phyloP scores from a whole-genome alignment of 2,888 invertebrate genomes.

The Lutraria lutraria region DNA sequence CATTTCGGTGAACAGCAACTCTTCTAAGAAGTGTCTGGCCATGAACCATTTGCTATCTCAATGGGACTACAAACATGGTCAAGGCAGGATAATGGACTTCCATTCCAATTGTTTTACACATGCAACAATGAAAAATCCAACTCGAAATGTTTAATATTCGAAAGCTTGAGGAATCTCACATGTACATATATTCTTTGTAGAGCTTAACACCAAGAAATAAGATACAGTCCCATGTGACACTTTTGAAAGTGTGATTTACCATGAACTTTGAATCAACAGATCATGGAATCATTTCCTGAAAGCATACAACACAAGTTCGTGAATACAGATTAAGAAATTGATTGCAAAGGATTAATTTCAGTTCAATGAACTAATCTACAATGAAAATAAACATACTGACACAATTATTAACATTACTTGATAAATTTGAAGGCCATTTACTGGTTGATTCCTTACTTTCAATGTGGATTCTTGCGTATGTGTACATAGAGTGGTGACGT shows the following conservation, averaged over 20 bases:
- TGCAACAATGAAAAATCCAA: neutral
- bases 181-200: neutral
- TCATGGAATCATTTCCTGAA: slow-evolving; percentile 28
- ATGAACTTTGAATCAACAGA: neutral
- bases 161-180: neutral
- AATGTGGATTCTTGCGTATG: slow-evolving; percentile 62
- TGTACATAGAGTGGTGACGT: slow-evolving; percentile 64
- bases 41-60: slow-evolving; percentile 49
- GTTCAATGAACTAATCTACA: neutral
- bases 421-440: slow-evolving; percentile 21
- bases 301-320: neutral
- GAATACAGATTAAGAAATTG: neutral
- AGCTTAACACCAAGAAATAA: neutral
- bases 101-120: slow-evolving; percentile 9
- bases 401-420: neutral
- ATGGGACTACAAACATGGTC: neutral
- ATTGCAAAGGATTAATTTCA: neutral
- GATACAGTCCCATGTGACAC: neutral
- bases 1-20: slow-evolving; percentile 68
- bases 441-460: slow-evolving; percentile 22
- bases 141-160: neutral
- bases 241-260: neutral
- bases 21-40: slow-evolving; percentile 72
- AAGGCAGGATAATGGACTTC: neutral
- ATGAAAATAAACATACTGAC: neutral